Conservation (phyloP, 2,113 vertebrate genomes). For the Sylvietta virens region DNA sequence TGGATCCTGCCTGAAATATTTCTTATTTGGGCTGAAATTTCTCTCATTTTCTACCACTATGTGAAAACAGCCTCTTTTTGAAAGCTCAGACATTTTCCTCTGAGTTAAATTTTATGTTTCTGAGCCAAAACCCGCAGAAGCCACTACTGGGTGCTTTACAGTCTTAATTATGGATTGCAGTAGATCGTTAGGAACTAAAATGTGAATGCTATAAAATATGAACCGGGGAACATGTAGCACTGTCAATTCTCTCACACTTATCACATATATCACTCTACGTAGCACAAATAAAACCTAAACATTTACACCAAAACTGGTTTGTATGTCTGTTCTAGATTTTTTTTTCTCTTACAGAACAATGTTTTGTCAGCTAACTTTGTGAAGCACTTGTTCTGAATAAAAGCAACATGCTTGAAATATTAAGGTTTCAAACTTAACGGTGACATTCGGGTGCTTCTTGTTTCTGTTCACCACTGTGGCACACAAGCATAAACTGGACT, state of each 20-base stretch:
- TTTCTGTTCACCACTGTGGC: neutral
- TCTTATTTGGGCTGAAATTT: neutral
- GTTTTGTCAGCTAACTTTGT: neutral
- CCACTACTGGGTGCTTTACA: constrained; percentile 11
- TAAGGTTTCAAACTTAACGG: neutral
- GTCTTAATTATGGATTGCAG: constrained; percentile 21
- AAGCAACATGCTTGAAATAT: neutral
- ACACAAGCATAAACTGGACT: neutral
- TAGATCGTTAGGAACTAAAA: neutral
- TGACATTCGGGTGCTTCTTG: fast-evolving
- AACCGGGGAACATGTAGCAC: neutral
- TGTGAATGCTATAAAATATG: neutral
- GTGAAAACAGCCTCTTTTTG: neutral
- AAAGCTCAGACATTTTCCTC: constrained; percentile 13
- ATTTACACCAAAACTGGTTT: neutral
- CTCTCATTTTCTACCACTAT: neutral
- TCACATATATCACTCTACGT: neutral
- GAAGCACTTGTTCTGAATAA: neutral
- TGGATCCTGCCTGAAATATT: neutral
- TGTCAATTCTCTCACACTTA: neutral
- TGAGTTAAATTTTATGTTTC: neutral
- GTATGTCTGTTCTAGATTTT: neutral
- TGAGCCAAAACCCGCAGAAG: constrained; percentile 23
- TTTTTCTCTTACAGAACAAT: neutral
- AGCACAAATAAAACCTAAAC: neutral